Evolutionary conservation across 23 tunicate species (phyloP).

Genomic region (Aplidium turbinatum): DNA sequence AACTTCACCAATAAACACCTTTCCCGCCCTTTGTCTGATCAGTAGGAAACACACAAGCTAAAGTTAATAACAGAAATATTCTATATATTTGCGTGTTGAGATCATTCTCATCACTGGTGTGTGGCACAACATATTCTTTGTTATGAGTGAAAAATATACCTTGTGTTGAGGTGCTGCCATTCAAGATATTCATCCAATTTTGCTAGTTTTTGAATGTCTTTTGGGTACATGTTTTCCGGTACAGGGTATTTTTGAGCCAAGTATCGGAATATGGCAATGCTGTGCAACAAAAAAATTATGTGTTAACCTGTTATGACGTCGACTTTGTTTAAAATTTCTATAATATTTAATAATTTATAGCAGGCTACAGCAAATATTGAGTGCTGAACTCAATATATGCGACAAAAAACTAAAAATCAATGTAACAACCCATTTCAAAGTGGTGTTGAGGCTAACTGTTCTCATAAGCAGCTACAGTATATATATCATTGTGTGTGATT

Average conservation of each 20-base stretch:
- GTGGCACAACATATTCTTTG: too few species aligned
- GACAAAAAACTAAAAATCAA: too few species aligned
- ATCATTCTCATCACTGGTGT: too few species aligned
- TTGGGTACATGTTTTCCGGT: conserved; percentile 50
- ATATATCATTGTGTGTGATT: too few species aligned
- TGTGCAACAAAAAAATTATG: conserved; percentile 22
- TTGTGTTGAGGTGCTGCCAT: conserved; percentile 80
- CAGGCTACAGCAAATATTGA: too few species aligned
- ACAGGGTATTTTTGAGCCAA: conserved; percentile 41
- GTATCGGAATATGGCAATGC: conserved; percentile 74
- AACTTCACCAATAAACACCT: conserved; percentile 58
- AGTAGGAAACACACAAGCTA: not conserved
- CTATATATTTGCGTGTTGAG: not conserved
- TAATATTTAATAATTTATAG: too few species aligned
- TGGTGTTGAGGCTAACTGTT: too few species aligned
- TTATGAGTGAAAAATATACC: too few species aligned
- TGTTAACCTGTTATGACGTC: too few species aligned
- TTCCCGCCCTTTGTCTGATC: conserved; percentile 39
- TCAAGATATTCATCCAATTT: conserved; percentile 72
- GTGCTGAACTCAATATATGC: too few species aligned
- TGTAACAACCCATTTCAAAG: too few species aligned
- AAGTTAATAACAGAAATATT: not conserved
- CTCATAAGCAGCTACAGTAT: too few species aligned
- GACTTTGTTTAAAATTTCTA: not conserved
- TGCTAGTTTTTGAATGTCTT: conserved; percentile 30